These are phyloP conservation scores for Drepanosiphum platanoidis DNA, from an alignment of 2,888 invertebrate genomes.

Conservation along the genomic window DNA sequence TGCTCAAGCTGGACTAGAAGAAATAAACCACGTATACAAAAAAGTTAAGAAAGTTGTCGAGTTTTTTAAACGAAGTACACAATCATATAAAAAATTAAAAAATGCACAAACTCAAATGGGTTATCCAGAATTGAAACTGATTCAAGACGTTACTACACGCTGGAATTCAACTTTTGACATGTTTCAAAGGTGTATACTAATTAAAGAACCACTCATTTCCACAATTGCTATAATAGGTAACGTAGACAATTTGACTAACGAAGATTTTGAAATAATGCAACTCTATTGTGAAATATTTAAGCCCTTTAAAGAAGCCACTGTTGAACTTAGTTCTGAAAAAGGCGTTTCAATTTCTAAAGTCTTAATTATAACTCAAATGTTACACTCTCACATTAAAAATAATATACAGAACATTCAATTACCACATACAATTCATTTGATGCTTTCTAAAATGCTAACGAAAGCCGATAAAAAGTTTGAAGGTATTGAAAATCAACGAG, in stretches of 20 bases:
- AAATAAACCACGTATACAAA: constrained; percentile 48
- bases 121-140: constrained; percentile 50
- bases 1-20: constrained; percentile 63
- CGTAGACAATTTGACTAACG: constrained; percentile 57
- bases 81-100: constrained; percentile 39
- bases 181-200: constrained; percentile 59
- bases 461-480: constrained; percentile 61
- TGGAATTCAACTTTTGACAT: constrained; percentile 64
- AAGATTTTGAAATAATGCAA: constrained; percentile 61
- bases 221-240: constrained; percentile 56
- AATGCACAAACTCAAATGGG: constrained; percentile 38
- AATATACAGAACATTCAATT: constrained; percentile 30
- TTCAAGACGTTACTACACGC: constrained; percentile 63
- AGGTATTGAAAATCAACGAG: constrained; percentile 59
- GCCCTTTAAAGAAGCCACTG: constrained; percentile 62
- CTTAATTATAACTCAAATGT: constrained; percentile 28
- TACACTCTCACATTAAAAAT: constrained; percentile 37
- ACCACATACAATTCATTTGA: constrained; percentile 25
- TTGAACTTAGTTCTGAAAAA: constrained; percentile 51
- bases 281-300: constrained; percentile 57
- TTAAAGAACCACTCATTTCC: constrained; percentile 62
- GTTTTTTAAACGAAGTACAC: constrained; percentile 48
- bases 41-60: constrained; percentile 61
- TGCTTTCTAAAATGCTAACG: constrained; percentile 54
- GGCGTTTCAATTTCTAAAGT: constrained; percentile 32